phyloP scores from a whole-genome alignment of 2,888 invertebrate species.

The Xestia ashworthii region DNA sequence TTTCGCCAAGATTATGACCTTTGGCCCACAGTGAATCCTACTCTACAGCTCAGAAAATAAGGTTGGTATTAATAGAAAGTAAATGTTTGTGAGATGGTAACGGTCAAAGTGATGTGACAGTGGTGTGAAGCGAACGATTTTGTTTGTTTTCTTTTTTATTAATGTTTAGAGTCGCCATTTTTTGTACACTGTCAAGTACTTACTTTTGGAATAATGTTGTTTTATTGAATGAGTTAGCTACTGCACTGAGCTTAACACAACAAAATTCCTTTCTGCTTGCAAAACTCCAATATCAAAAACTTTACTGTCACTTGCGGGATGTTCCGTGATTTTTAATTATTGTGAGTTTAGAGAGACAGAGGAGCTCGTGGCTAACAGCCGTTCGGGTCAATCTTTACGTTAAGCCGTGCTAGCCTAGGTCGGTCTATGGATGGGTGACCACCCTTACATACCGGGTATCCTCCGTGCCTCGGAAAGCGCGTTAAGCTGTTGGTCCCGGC shows the following conservation, averaged over 20 bases:
- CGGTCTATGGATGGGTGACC: too few relatives aligned
- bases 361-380: too few relatives aligned
- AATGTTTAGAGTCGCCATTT: slow-evolving; percentile 59
- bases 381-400: too few relatives aligned
- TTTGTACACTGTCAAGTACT: slow-evolving; percentile 49
- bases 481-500: too few relatives aligned
- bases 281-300: not conserved
- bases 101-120: slow-evolving; percentile 80
- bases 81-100: slow-evolving; percentile 70
- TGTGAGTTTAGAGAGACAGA: too few relatives aligned
- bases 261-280: not conserved
- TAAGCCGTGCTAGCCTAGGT: too few relatives aligned
- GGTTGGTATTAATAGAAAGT: slow-evolving; percentile 35
- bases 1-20: slow-evolving; percentile 66
- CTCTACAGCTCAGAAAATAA: slow-evolving; percentile 56
- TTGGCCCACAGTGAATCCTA: slow-evolving; percentile 32
- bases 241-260: not conserved
- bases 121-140: slow-evolving; percentile 69
- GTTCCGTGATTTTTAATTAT: too few relatives aligned
- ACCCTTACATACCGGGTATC: too few relatives aligned
- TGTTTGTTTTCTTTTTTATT: slow-evolving; percentile 71
- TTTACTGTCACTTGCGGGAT: too few relatives aligned
- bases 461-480: too few relatives aligned
- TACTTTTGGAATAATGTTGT: slow-evolving; percentile 46
- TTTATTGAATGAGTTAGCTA: slow-evolving; percentile 4